These are phyloP conservation scores for Takifugu bimaculatus DNA, from an alignment of 2,113 vertebrate species.

Conservation along the genomic window DNA sequence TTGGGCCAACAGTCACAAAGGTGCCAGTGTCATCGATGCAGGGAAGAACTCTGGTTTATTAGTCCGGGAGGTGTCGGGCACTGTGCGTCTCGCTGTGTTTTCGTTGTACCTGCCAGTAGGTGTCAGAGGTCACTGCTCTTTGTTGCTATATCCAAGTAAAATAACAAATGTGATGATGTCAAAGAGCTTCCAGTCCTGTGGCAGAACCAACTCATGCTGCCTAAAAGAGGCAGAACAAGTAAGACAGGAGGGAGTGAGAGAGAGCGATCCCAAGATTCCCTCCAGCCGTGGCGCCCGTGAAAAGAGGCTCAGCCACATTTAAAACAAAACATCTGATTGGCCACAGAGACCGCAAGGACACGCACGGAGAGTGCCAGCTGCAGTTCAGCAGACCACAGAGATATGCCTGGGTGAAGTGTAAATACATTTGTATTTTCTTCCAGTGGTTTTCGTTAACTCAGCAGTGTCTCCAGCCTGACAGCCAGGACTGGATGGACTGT, in stretches of 20 bases:
- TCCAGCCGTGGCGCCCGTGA: slow-evolving; percentile 52
- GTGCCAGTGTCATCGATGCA: slow-evolving; percentile 71
- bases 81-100: background rate
- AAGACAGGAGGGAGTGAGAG: slow-evolving; percentile 50
- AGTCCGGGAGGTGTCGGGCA: background rate
- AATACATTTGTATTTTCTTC: slow-evolving; percentile 22
- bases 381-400: slow-evolving; percentile 9
- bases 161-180: background rate
- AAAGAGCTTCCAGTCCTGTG: background rate
- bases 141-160: slow-evolving; percentile 27
- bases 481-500: slow-evolving; percentile 41
- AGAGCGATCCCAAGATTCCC: slow-evolving; percentile 60
- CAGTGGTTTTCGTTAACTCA: slow-evolving; percentile 37
- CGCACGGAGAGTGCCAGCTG: slow-evolving; percentile 26
- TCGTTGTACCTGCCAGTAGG: slow-evolving; percentile 74
- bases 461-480: slow-evolving; percentile 40
- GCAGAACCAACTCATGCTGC: slow-evolving; percentile 62
- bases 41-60: background rate
- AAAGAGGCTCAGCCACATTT: slow-evolving; percentile 62
- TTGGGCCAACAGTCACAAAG: slow-evolving; percentile 63
- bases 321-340: slow-evolving; percentile 77
- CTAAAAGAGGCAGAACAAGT: slow-evolving; percentile 58
- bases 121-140: slow-evolving; percentile 57
- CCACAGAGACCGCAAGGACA: slow-evolving; percentile 34
- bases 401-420: slow-evolving; percentile 19